These are phyloP conservation scores for Melitaea athalia DNA, from an alignment of 2,888 invertebrate genomes.

Conservation along the genomic window DNA sequence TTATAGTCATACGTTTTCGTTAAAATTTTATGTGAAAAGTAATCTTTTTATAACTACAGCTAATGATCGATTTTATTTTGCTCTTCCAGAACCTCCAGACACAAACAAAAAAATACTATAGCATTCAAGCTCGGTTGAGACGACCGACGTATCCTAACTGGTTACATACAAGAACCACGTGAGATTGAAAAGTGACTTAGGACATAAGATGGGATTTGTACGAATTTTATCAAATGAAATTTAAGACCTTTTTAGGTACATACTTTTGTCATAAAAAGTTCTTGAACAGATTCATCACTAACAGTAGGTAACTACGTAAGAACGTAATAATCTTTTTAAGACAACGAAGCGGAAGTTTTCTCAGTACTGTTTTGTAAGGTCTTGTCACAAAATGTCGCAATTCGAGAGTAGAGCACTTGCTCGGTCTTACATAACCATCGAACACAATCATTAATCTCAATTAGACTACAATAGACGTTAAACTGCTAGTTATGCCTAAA, in stretches of 20 bases:
- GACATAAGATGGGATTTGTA: background rate
- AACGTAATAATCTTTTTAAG: conserved; percentile 13
- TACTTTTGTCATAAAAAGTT: background rate
- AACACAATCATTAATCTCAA: conserved; percentile 39
- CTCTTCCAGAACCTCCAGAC: conserved; percentile 30
- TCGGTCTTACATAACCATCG: conserved; percentile 33
- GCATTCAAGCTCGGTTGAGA: conserved; percentile 28
- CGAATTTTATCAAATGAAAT: background rate
- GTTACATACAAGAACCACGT: conserved; percentile 30
- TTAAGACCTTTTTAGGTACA: background rate
- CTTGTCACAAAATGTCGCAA: conserved; percentile 36
- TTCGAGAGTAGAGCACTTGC: conserved; percentile 29
- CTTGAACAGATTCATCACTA: background rate
- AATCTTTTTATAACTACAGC: conserved; percentile 13
- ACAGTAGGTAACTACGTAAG: background rate
- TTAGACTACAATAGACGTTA: conserved; percentile 34
- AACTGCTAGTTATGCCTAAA: conserved; percentile 29
- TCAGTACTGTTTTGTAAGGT: conserved; percentile 25
- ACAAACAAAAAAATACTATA: conserved; percentile 35
- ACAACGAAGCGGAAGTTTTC: conserved; percentile 27
- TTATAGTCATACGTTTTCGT: background rate
- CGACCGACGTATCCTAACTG: conserved; percentile 32
- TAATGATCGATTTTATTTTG: conserved; percentile 29
- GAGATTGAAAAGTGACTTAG: conserved; percentile 18
- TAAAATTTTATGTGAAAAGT: conserved; percentile 11